These are phyloP conservation scores for Leguminivora glycinivorella DNA, from an alignment of 1,140 invertebrate species.

Conservation along the genomic window DNA sequence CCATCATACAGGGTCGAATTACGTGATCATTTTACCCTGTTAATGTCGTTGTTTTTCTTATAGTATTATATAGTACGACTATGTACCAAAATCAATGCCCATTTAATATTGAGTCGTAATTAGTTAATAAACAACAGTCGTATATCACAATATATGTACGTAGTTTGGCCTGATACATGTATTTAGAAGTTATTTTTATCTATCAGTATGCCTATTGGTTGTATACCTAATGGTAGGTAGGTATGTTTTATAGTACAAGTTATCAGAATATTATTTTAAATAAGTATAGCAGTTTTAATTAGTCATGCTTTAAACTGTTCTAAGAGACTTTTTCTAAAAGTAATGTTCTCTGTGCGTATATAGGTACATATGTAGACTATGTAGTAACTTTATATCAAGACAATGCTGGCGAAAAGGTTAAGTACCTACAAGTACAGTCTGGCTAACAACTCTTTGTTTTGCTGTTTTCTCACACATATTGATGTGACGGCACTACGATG, in stretches of 20 bases:
- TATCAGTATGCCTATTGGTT: too few relatives aligned
- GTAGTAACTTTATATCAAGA: too few relatives aligned
- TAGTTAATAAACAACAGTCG: not conserved
- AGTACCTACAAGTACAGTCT: too few relatives aligned
- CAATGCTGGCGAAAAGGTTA: too few relatives aligned
- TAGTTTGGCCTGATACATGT: not conserved
- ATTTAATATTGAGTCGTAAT: not conserved
- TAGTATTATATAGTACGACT: not conserved
- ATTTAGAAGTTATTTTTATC: too few relatives aligned
- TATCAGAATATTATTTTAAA: not conserved
- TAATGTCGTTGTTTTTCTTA: not conserved
- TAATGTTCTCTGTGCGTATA: too few relatives aligned
- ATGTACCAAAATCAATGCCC: not conserved
- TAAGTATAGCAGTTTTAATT: not conserved
- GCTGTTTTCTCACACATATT: too few relatives aligned
- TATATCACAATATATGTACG: not conserved
- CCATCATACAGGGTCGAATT: not conserved
- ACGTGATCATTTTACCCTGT: not conserved
- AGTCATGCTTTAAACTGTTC: not conserved
- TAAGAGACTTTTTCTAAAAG: too few relatives aligned
- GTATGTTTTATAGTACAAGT: not conserved
- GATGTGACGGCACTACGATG: too few relatives aligned
- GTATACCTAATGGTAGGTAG: not conserved
- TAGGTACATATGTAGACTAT: too few relatives aligned
- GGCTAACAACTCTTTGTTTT: too few relatives aligned